A percentile compares a stretch with the other conserved stretches of the same genome.
These are phyloP conservation scores for Lynx canadensis DNA, from an alignment of 2,113 vertebrate species.

Conservation along the genomic window DNA sequence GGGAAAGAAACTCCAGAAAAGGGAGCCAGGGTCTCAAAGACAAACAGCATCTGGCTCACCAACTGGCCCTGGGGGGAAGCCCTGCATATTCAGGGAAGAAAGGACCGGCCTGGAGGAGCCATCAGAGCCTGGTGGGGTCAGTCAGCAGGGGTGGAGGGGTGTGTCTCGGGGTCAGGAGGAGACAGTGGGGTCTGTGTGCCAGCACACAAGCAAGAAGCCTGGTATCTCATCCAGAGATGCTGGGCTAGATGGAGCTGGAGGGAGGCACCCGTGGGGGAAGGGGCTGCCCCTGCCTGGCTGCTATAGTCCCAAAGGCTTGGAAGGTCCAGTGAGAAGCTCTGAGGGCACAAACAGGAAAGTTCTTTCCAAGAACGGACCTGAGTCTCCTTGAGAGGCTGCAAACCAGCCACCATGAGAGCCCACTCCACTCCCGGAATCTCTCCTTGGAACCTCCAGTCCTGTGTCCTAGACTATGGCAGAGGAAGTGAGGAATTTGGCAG, in stretches of 20 bases:
- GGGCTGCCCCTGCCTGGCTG: not conserved
- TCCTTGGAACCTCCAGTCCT: conserved; percentile 1
- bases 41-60: not conserved
- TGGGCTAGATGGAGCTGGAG: not conserved
- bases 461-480: not conserved
- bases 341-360: not conserved
- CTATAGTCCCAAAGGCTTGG: not conserved
- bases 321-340: not conserved
- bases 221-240: too few relatives aligned
- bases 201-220: too few relatives aligned
- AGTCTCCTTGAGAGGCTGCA: not conserved
- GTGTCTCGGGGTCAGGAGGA: not conserved
- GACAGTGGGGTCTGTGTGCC: not conserved
- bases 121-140: too few relatives aligned
- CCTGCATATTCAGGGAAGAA: too few relatives aligned
- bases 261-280: not conserved
- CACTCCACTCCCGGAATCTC: conserved; percentile 35
- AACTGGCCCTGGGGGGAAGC: not conserved
- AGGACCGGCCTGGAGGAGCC: not conserved
- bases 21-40: not conserved
- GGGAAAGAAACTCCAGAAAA: not conserved
- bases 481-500: not conserved
- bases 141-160: not conserved
- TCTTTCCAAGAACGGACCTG: conserved; percentile 31
- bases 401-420: not conserved